phyloP scores from a whole-genome alignment of 2,797 vertebrate genomes.

The Gephyroberyx darwinii region DNA sequence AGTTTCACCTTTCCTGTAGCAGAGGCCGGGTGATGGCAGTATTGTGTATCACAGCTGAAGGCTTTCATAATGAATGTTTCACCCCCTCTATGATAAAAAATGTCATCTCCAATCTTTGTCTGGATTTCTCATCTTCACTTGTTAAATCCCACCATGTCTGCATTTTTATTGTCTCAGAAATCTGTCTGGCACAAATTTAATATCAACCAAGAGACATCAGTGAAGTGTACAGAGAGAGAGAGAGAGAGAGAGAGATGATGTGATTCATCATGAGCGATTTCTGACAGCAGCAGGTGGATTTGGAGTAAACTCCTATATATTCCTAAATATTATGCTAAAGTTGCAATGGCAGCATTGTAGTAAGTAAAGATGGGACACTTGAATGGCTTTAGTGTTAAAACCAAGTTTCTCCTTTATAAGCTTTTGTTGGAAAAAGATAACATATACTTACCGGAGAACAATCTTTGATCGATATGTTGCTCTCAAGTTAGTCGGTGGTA shows the following conservation, averaged over 20 bases:
- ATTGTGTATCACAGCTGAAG: slow-evolving; percentile 51
- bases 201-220: slow-evolving; percentile 33
- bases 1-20: slow-evolving; percentile 53
- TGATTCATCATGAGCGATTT: slow-evolving; percentile 48
- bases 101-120: slow-evolving; percentile 56
- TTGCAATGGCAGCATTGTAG: not conserved
- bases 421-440: slow-evolving; percentile 25
- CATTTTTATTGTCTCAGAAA: slow-evolving; percentile 52
- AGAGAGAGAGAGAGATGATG: slow-evolving; percentile 15
- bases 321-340: not conserved
- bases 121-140: slow-evolving; percentile 50
- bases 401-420: slow-evolving; percentile 31
- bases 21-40: slow-evolving; percentile 36
- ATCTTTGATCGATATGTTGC: slow-evolving; percentile 22
- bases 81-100: slow-evolving; percentile 46
- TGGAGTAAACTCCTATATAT: slow-evolving; percentile 7
- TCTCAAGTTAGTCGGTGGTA: slow-evolving; percentile 8
- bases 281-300: slow-evolving; percentile 53
- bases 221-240: slow-evolving; percentile 21
- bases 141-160: slow-evolving; percentile 51
- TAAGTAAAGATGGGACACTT: not conserved
- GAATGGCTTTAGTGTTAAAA: not conserved
- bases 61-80: slow-evolving; percentile 64
- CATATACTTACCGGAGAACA: not conserved
- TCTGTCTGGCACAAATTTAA: slow-evolving; percentile 51